Conservation (phyloP, 2,113 vertebrate genomes). For the Helogale parvula region DNA sequence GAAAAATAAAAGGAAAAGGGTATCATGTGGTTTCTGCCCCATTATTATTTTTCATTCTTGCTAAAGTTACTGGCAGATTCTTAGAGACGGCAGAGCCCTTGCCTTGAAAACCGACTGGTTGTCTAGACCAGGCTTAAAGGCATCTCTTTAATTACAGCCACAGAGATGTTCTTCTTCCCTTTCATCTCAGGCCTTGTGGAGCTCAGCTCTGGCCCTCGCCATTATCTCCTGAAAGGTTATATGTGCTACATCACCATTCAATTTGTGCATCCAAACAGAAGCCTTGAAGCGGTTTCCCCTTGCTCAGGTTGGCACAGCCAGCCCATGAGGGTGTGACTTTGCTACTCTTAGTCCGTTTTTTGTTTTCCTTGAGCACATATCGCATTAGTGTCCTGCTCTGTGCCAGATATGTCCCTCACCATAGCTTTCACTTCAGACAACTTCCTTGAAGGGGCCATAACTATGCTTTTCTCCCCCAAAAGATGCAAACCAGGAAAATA, state of each 20-base stretch:
- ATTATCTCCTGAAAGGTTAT: slow-evolving; percentile 67
- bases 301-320: slow-evolving; percentile 60
- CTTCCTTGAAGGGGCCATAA: slow-evolving; percentile 46
- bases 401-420: slow-evolving; percentile 47
- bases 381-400: slow-evolving; percentile 61
- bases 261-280: slow-evolving; percentile 76
- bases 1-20: neutral
- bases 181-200: slow-evolving; percentile 60
- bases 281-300: slow-evolving; percentile 33
- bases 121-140: slow-evolving; percentile 66
- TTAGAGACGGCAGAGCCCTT: neutral
- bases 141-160: slow-evolving; percentile 67
- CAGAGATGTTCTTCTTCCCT: slow-evolving; percentile 59
- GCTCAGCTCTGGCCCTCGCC: neutral
- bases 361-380: slow-evolving; percentile 41
- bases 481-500: slow-evolving; percentile 16
- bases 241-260: slow-evolving; percentile 41
- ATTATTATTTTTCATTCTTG: slow-evolving; percentile 42
- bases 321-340: slow-evolving; percentile 45
- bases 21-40: neutral
- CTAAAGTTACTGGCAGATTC: slow-evolving; percentile 48
- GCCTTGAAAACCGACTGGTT: slow-evolving; percentile 67
- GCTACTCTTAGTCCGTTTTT: slow-evolving; percentile 26
- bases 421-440: slow-evolving; percentile 27
- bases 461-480: neutral